Base-by-base conservation (phyloP, 2,888 invertebrate species). In the Drosophila acutilabella region DNA sequence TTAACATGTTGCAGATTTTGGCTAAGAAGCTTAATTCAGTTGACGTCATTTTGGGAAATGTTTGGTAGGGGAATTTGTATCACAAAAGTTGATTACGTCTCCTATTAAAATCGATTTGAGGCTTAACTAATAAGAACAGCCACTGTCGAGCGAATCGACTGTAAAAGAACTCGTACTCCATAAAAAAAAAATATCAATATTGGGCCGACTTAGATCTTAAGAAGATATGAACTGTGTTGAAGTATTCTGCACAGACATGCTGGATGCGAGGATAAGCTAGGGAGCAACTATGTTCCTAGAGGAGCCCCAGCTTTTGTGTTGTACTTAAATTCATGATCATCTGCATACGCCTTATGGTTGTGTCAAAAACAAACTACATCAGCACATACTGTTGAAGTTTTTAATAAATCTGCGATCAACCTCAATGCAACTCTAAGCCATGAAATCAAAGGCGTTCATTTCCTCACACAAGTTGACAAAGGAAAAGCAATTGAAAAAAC, bases 401-500 rank as follows among this genome's bases (percentile, higher is more conserved):
- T 64, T 68, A 76, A 80, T 86, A 83, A 83, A 80, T 80, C 81
- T 72, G 68, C 40, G 62, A 59, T 74, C 74, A 67, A 67, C 66
- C 64, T 67, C 66, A 78, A 65, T 80, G 87, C 87, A 71, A 65
- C 66, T 66, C 72, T 65, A 71, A 86, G 70, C 77, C 77, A 64
- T 70, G 72, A 77, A 88, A 83, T 88, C 82, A 74, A 76, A 81
- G 69, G 64, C 71, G 47, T 58, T 61, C 62, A 36, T 36, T 23
- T 52, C 14, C 42, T 33, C 38, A 40, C 26, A 50, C 50, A 54
- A 54, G 54, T 62, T 48, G 54, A 59, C 60, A 56, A 65, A 71
- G 72, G 50, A 71, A 80, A 74, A 74, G 69, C 77, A 80, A 81
- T 77, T 88, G 80, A 77, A 88, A 71, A 66, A 56, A 48, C 62